phyloP scores from a whole-genome alignment of 2,113 vertebrate genomes.

The Salminus brasiliensis region DNA sequence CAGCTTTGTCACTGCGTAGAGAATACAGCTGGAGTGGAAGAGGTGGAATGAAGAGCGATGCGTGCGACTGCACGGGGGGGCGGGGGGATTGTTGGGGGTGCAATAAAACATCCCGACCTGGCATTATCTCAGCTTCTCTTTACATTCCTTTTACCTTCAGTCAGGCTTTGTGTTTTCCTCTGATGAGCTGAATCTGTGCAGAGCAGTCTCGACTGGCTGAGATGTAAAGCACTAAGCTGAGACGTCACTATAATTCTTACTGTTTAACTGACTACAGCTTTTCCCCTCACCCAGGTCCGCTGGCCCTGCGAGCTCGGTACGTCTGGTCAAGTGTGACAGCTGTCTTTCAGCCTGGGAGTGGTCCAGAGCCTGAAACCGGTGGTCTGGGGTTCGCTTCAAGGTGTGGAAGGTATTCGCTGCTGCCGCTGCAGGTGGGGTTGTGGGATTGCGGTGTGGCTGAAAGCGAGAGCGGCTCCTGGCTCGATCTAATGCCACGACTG shows the following conservation, averaged over 20 bases:
- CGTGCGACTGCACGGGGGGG: not conserved
- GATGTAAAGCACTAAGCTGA: not conserved
- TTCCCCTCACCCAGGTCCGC: too few species aligned
- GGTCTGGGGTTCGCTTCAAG: too few species aligned
- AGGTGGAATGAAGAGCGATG: conserved; percentile 8
- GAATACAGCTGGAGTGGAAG: not conserved
- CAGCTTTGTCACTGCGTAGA: conserved; percentile 12
- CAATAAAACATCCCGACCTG: not conserved
- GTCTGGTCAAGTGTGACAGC: too few species aligned
- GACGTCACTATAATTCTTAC: not conserved
- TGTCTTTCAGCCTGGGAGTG: too few species aligned
- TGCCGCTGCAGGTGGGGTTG: too few species aligned
- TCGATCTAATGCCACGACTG: too few species aligned
- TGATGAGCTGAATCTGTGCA: conserved; percentile 6
- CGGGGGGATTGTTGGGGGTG: too few species aligned
- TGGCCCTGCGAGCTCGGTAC: too few species aligned
- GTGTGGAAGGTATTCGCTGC: too few species aligned
- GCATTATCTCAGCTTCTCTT: conserved; percentile 3
- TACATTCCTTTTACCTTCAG: not conserved
- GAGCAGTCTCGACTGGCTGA: not conserved
- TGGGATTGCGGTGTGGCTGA: too few species aligned
- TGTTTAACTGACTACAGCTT: conserved; percentile 14
- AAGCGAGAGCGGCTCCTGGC: too few species aligned
- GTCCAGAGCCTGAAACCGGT: too few species aligned
- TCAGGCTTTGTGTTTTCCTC: not conserved